Percentiles rank a stretch among this genome's conserved stretches.
These are phyloP conservation scores for Protodeltote pygarga DNA, from an alignment of 2,888 invertebrate species.

Conservation along the genomic window DNA sequence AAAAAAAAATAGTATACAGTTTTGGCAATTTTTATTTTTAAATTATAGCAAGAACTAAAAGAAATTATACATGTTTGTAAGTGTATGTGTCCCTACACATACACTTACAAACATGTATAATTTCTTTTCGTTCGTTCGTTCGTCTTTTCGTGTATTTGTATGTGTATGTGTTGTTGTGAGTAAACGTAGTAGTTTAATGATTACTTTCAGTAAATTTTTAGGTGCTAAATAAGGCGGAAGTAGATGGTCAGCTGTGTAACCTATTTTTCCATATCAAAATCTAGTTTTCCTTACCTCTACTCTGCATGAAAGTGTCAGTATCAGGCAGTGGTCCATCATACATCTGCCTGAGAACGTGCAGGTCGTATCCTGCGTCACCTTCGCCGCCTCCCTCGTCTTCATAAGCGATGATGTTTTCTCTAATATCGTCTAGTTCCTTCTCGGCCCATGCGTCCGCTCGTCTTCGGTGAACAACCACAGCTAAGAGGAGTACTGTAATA, in stretches of 20 bases:
- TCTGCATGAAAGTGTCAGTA: constrained; percentile 83
- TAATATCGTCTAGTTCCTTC: constrained; percentile 97
- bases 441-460: constrained; percentile 95
- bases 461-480: constrained; percentile 96
- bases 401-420: constrained; percentile 99
- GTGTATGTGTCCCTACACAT: too few relatives aligned
- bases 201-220: constrained; percentile 9
- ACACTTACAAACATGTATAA: too few relatives aligned
- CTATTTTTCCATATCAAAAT: too few relatives aligned
- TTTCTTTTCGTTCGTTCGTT: too few relatives aligned
- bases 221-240: too few relatives aligned
- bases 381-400: constrained; percentile 99
- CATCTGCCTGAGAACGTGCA: constrained; percentile 91
- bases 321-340: constrained; percentile 88
- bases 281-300: constrained; percentile 73
- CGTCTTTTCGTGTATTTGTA: too few relatives aligned
- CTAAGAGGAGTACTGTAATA: constrained; percentile 90
- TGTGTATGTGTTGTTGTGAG: too few relatives aligned
- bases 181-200: not conserved
- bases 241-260: too few relatives aligned
- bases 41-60: too few relatives aligned
- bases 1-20: too few relatives aligned
- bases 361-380: constrained; percentile 97
- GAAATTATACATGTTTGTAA: too few relatives aligned
- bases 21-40: too few relatives aligned